Conservation (phyloP, 2,113 vertebrate genomes). For the Leptocoma aspasia region DNA sequence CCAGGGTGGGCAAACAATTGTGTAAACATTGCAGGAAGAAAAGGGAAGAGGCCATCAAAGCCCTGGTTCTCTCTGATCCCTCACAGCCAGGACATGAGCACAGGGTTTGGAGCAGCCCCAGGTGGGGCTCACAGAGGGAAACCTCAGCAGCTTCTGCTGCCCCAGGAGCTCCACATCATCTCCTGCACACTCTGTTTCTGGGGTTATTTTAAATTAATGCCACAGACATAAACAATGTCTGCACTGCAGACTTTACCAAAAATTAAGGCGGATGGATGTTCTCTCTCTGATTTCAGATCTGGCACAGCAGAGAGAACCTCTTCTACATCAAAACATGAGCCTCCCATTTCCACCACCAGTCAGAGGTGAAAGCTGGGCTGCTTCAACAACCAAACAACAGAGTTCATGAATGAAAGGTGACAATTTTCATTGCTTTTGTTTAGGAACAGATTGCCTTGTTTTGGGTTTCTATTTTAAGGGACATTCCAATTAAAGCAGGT, state of each 20-base stretch:
- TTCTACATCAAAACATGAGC: neutral
- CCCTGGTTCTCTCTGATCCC: neutral
- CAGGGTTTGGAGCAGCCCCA: neutral
- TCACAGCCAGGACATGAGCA: fast-evolving
- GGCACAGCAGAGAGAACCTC: neutral
- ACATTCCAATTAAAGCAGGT: neutral
- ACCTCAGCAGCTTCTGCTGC: neutral
- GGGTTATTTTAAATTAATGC: neutral
- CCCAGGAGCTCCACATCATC: neutral
- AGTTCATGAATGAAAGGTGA: neutral
- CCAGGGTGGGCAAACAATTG: neutral
- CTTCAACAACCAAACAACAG: neutral
- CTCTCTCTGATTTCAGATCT: neutral
- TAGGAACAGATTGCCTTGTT: neutral
- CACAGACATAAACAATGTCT: neutral
- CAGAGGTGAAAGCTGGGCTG: neutral
- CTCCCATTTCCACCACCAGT: neutral
- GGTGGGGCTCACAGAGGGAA: neutral
- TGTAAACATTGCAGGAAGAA: neutral
- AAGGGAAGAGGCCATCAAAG: neutral
- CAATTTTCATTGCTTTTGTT: neutral
- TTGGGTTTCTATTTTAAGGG: neutral
- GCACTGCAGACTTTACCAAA: neutral
- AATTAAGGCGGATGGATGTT: neutral
- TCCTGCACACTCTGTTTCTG: neutral